Evolutionary conservation across 2,113 vertebrate species (phyloP), one percentile per base, ranked within the genome.

Genomic region (Scortum barcoo): DNA sequence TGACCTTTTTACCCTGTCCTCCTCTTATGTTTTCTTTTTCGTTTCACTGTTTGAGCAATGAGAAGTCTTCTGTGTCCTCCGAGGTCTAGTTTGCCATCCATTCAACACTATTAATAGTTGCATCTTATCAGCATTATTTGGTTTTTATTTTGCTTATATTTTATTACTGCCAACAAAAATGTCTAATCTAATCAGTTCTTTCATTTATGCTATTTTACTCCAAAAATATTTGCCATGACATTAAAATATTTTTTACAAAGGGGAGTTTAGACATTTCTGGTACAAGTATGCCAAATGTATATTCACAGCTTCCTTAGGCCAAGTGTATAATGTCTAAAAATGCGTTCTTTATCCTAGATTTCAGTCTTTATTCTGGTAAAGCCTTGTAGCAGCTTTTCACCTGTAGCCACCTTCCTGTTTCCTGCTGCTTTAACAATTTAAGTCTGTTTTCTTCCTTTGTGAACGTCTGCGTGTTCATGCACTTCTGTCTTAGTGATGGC

Each of bases 1-100:
- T 73, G n/a, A 77, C 50, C n/a, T 85, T 70, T 70, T 80, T 36
- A 83, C 42, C 33, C n/a, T 8, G 14, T 26, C 57, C 50, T 50
- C 50, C 46, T 71, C 40, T 26, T 22, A 22, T 13, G 36, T 75
- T 30, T 36, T 53, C 19, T 14, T 57, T 26, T 40, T 48, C 2
- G 1, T 48, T 68, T 46, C 70, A 38, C 24, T 20, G 2, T 54
- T 10, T 30, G 51, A 48, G 51, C 11, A 48, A 28, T 58, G 7
- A 28, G 46, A 57, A 46, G 57, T 62, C 7, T 70, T 48, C 8
- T n/a, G n/a, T n/a, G n/a, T n/a, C n/a, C n/a, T n/a, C n/a, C n/a
- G n/a, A n/a, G n/a, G n/a, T n/a, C n/a, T n/a, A n/a, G n/a, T n/a
- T n/a, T n/a, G n/a, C n/a, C n/a, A n/a, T n/a, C n/a, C n/a, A n/a